Evolutionary conservation across 2,797 vertebrate genomes (phyloP).

Genomic region (Falco peregrinus): DNA sequence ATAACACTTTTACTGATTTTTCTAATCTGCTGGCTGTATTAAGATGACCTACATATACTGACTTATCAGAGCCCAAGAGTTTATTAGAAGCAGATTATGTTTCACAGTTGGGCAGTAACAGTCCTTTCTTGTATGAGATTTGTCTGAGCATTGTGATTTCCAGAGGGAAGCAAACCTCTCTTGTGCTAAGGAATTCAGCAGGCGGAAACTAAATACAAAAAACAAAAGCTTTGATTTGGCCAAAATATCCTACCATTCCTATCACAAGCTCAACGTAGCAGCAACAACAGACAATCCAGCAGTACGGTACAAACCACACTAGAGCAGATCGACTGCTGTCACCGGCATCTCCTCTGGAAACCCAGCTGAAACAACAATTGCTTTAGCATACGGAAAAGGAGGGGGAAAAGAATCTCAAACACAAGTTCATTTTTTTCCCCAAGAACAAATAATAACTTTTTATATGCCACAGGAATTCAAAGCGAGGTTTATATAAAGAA

Average conservation of each 20-base stretch:
- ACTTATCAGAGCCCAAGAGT: background rate
- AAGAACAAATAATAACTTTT: background rate
- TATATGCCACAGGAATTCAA: background rate
- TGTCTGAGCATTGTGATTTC: background rate
- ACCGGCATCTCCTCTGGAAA: background rate
- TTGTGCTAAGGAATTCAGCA: background rate
- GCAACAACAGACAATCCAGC: background rate
- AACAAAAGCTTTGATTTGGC: background rate
- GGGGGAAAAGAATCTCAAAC: background rate
- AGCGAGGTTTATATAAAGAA: background rate
- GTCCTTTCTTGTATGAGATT: background rate
- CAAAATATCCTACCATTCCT: background rate
- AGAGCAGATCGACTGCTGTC: background rate
- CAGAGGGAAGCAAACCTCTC: slow-evolving; percentile 5
- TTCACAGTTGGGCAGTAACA: background rate
- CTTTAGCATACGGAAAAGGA: background rate
- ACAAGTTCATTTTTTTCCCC: background rate
- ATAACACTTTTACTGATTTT: background rate
- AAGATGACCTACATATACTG: background rate
- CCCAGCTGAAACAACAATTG: background rate
- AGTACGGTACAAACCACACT: background rate
- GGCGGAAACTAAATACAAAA: background rate
- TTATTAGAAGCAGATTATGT: background rate
- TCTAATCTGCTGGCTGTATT: background rate
- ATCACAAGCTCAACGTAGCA: background rate